Evolutionary conservation across 2,113 vertebrate species (phyloP).

Genomic region (Mola mola): DNA sequence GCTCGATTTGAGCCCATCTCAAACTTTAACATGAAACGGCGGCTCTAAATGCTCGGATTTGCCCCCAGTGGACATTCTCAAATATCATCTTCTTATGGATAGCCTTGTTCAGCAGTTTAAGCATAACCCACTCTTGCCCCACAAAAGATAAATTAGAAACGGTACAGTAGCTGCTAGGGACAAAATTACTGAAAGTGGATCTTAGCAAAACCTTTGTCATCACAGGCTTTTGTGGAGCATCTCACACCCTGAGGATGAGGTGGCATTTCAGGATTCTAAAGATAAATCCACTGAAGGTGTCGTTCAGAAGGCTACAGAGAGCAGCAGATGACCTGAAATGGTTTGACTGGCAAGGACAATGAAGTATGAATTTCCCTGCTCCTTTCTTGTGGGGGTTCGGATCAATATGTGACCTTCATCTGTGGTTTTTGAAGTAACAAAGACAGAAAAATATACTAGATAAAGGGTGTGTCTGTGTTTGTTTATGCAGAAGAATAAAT

Average conservation of each 20-base stretch:
- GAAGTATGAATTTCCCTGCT: background rate
- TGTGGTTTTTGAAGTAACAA: background rate
- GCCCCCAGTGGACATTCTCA: constrained; percentile 17
- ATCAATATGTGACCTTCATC: background rate
- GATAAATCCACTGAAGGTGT: constrained; percentile 19
- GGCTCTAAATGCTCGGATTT: constrained; percentile 18
- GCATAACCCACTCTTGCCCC: constrained; percentile 38
- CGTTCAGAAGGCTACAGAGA: background rate
- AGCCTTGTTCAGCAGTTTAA: constrained; percentile 40
- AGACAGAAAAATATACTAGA: background rate
- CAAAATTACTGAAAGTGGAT: constrained; percentile 40
- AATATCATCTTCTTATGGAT: constrained; percentile 8
- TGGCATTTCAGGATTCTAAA: constrained; percentile 7
- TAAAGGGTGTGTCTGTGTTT: no score
- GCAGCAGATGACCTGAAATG: background rate
- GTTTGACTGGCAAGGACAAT: background rate
- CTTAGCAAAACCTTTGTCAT: constrained; percentile 35
- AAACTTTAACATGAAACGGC: constrained; percentile 15
- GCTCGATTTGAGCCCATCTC: constrained; percentile 37
- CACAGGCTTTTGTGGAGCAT: constrained; percentile 37
- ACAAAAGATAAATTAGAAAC: constrained; percentile 54
- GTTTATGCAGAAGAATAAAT: no score
- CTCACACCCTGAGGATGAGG: constrained; percentile 7
- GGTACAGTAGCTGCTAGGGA: constrained; percentile 36
- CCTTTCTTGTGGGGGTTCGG: background rate